Evolutionary conservation across 2,888 invertebrate genomes (phyloP), one percentile per base, ranked within the genome.

Genomic region (Harpagoxenus sublaevis): DNA sequence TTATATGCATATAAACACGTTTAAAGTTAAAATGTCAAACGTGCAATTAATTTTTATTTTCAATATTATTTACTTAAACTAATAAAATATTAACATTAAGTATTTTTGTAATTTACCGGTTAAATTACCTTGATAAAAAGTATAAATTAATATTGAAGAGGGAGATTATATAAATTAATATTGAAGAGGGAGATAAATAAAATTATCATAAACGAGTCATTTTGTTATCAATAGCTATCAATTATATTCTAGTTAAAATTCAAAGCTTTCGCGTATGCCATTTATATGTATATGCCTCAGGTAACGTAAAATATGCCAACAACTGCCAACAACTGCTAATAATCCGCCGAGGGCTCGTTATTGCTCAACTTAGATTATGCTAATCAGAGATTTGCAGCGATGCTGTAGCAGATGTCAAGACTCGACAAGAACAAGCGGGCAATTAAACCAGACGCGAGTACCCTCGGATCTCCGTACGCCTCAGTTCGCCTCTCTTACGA

Each of bases 371-470:
- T 42, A 42, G n/a, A 31, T 68, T 55, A 78, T 78, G 42, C n/a
- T 68, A 78, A 68, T 77, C 18, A 12, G 53, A 77, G 55, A 78
- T 68, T 78, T 57, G 42, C 78, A 65, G n/a, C 23, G n/a, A 18
- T n/a, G 42, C 15, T 68, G 31, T n/a, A 55, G 28, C 55, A 68
- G 66, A 42, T 68, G 68, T 31, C 28, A 28, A n/a, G 63, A 86
- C 62, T 84, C 63, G 83, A 79, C 77, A 66, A 55, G 73, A 6
- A 68, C 62, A 51, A 51, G 73, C 35, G 85, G 84, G 75, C 84
- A 73, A 86, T 86, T 84, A 86, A 86, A 85, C 79, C 57, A 71
- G 78, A 68, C 79, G 79, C 23, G 79, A 78, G 63, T 83, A 78
- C 65, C 55, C 66, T 83, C 62, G 83, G 68, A 60, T 70, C 73